phyloP scores from a whole-genome alignment of 2,113 vertebrate species.

The Tangachromis dhanisi region DNA sequence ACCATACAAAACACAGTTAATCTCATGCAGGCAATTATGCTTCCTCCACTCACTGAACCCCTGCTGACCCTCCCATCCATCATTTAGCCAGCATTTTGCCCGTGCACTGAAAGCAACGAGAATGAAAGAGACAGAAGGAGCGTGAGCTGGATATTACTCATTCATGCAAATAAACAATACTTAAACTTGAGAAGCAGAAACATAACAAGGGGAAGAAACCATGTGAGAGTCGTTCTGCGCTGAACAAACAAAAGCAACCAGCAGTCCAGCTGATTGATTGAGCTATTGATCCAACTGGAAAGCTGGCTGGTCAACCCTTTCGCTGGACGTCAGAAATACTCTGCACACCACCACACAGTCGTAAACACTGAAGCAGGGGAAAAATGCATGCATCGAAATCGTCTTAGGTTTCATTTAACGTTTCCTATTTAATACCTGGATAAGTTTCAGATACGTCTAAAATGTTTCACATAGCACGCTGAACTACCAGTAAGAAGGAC shows the following conservation, averaged over 20 bases:
- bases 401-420: neutral
- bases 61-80: constrained; percentile 6
- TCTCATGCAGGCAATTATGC: constrained; percentile 15
- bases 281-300: constrained; percentile 28
- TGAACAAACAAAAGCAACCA: neutral
- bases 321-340: neutral
- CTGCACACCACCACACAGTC: neutral
- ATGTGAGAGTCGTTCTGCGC: neutral
- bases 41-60: constrained; percentile 28
- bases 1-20: constrained; percentile 15
- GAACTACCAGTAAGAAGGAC: neutral
- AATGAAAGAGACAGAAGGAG: neutral
- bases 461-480: neutral
- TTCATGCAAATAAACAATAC: neutral
- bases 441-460: neutral
- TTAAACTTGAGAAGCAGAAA: neutral
- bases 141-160: neutral
- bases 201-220: neutral
- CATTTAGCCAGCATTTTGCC: constrained; percentile 1
- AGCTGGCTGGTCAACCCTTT: neutral
- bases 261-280: constrained; percentile 17
- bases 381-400: neutral
- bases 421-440: neutral
- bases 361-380: neutral
- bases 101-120: neutral